Evolutionary conservation across 1,140 invertebrate genomes (phyloP), one percentile per base, ranked within the genome.

Genomic region (Tenebrio molitor): DNA sequence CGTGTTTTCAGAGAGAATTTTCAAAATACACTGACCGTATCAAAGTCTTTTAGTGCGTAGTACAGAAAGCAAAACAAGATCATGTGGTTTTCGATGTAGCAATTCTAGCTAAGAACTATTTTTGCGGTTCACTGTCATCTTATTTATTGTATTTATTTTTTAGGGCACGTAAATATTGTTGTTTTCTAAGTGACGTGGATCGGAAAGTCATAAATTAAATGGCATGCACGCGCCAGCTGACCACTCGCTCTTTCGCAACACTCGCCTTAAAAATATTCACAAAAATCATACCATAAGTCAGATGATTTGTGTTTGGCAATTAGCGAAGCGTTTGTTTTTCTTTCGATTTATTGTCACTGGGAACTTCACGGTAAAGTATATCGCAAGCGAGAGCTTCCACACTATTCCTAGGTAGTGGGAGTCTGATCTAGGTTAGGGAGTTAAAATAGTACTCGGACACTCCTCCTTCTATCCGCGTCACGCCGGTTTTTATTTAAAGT

Each of bases 381-480:
- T 62, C 12, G 53, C 53, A 62, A 29, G 33, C 53, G 17, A 23
- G 53, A 50, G 50, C 50, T 58, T 58, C 50, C 4, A 14, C 16
- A 44, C 39, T 67, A 67, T n/a, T 67, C 36, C 36, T 39, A 39
- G 64, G 14, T 44, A 33, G 42, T 67, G 64, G 39, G 39, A 42
- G 64, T 21, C 39, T 44, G 64, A 67, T 67, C 64, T 67, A 67
- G 64, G 64, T 67, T 67, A 58, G 50, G 50, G 39, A 67, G 64
- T 67, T 67, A 67, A 67, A 67, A 67, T 67, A 67, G 42, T 42
- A 44, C 36, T 44, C 23, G 15, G n/a, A 42, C 64, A 46, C 64
- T 46, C 50, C 64, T 14, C 64, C 33, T 29, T 64, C 63, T 34
- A 65, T 19, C 21, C 16, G 63, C 36, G 63, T 66, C 64, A 65